A percentile compares a stretch with the other conserved stretches of the same genome.
Evolutionary conservation across 2,797 vertebrate species (phyloP).

Genomic region (Cynodonichthys magdalenae): DNA sequence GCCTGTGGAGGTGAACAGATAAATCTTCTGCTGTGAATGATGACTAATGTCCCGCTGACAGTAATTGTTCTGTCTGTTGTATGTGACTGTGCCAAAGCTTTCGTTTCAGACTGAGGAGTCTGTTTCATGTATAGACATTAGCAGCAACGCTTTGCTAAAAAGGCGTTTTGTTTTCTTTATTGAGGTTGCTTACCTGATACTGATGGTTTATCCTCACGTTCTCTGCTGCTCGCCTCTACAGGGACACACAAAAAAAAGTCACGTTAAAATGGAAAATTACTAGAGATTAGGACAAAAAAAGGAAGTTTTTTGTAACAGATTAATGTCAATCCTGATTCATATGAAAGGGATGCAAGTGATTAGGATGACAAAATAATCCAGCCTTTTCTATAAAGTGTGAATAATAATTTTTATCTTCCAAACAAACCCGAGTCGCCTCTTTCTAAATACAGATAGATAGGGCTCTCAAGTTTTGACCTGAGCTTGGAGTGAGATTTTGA

Average conservation of each 20-base stretch:
- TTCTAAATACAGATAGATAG: not conserved
- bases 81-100: slow-evolving; percentile 8
- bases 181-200: slow-evolving; percentile 87
- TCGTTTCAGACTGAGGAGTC: slow-evolving; percentile 16
- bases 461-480: too few relatives aligned
- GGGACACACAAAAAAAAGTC: slow-evolving; percentile 26
- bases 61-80: slow-evolving; percentile 27
- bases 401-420: not conserved
- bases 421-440: not conserved
- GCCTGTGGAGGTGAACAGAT: slow-evolving; percentile 24
- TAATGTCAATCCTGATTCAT: not conserved
- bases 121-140: not conserved
- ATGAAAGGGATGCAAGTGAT: not conserved
- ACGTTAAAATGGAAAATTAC: slow-evolving; percentile 2
- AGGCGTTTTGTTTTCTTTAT: slow-evolving; percentile 8
- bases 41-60: slow-evolving; percentile 31
- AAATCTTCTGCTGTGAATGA: slow-evolving; percentile 6
- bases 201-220: slow-evolving; percentile 95
- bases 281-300: not conserved
- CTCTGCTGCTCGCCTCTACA: slow-evolving; percentile 93
- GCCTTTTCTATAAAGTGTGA: not conserved
- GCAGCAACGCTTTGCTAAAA: slow-evolving; percentile 7
- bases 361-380: not conserved
- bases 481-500: too few relatives aligned
- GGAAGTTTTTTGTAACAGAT: too few relatives aligned